These are phyloP conservation scores for Lamellibrachia luymesi DNA, from an alignment of 1,140 invertebrate species.

Conservation along the genomic window DNA sequence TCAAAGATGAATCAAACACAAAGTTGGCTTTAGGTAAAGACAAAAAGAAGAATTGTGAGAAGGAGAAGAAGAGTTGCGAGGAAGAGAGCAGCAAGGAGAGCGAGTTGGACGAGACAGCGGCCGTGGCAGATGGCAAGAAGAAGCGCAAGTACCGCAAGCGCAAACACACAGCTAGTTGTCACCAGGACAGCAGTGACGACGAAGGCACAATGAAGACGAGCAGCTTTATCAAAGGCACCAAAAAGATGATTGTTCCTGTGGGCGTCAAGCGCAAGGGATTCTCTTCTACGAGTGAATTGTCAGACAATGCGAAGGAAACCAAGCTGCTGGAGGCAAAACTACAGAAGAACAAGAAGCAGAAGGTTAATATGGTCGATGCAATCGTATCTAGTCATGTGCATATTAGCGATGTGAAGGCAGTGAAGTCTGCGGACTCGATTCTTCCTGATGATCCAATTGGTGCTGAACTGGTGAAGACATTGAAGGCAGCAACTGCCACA, in stretches of 20 bases:
- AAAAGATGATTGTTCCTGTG: not conserved
- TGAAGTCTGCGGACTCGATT: not conserved
- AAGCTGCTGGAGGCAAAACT: not conserved
- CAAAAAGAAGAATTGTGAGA: slow-evolving; percentile 24
- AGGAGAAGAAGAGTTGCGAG: slow-evolving; percentile 4
- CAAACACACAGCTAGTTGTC: not conserved
- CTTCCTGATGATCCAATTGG: not conserved
- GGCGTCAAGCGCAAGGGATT: not conserved
- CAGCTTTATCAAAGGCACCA: not conserved
- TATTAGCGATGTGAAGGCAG: not conserved
- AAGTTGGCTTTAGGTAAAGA: not conserved
- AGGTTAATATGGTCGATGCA: not conserved
- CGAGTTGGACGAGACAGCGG: slow-evolving; percentile 7
- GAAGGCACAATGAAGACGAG: not conserved
- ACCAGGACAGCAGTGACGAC: slow-evolving; percentile 7
- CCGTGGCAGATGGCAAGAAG: not conserved
- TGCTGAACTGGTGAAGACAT: slow-evolving; percentile 14
- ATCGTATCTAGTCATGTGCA: slow-evolving; percentile 7
- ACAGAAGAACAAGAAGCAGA: slow-evolving; percentile 10
- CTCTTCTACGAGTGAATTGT: not conserved
- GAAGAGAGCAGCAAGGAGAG: slow-evolving; percentile 9
- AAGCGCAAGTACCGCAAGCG: slow-evolving; percentile 8
- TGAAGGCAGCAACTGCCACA: slow-evolving; percentile 15
- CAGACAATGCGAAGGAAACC: not conserved
- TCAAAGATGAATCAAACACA: not conserved